Conservation (phyloP, 2,797 vertebrate genomes). For the Huso huso region DNA sequence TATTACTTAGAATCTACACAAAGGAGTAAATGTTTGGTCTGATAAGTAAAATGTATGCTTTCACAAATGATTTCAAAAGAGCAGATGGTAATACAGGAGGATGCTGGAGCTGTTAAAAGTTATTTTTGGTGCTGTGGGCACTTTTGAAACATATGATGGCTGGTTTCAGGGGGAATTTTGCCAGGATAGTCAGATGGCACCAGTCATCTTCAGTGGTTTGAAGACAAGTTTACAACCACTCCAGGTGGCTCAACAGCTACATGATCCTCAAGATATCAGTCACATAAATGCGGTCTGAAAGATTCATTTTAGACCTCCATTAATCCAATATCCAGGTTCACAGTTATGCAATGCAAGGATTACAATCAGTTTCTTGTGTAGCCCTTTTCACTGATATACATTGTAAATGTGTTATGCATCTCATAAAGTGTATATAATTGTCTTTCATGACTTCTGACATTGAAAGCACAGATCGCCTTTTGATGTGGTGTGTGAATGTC, state of each 20-base stretch:
- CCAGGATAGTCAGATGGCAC: constrained; percentile 44
- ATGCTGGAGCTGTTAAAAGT: constrained; percentile 36
- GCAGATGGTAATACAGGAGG: constrained; percentile 31
- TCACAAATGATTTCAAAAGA: constrained; percentile 24
- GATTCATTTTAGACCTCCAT: no score
- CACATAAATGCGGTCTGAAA: no score
- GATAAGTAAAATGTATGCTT: constrained; percentile 17
- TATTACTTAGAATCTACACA: not conserved
- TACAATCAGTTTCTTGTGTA: no score
- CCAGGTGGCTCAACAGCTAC: constrained; percentile 36
- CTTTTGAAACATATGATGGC: constrained; percentile 32
- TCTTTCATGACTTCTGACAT: no score
- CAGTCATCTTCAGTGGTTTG: constrained; percentile 33
- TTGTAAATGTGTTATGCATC: no score
- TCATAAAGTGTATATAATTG: no score
- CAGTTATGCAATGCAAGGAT: no score
- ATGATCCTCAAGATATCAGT: not conserved
- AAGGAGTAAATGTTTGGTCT: constrained; percentile 4
- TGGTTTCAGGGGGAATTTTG: constrained; percentile 22
- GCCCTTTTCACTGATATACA: no score
- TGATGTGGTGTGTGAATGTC: no score
- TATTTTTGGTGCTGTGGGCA: constrained; percentile 35
- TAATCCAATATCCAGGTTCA: no score
- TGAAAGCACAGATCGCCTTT: no score
- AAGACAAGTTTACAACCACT: constrained; percentile 27